phyloP scores from a whole-genome alignment of 2,113 vertebrate species.

The Catharus bicknelli region DNA sequence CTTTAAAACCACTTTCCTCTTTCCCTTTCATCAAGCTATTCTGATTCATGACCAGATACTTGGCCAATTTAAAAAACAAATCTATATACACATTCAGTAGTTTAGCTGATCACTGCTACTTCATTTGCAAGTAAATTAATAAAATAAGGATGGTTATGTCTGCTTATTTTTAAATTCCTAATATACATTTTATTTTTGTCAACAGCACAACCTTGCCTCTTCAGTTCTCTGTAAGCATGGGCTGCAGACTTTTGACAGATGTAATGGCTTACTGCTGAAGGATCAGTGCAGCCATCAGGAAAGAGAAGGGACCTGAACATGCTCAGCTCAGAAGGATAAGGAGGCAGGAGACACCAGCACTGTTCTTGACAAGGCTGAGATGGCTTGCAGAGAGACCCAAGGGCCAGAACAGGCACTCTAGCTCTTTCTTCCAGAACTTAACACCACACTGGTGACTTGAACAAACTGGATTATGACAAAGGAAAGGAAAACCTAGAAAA shows the following conservation, averaged over 20 bases:
- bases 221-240: neutral
- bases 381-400: neutral
- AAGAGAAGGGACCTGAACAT: neutral
- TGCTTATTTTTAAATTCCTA: neutral
- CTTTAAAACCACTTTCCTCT: neutral
- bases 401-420: neutral
- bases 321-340: neutral
- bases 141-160: neutral
- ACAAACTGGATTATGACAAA: neutral
- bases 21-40: neutral
- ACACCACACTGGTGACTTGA: neutral
- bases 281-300: neutral
- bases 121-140: constrained; percentile 31
- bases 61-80: neutral
- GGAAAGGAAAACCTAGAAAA: neutral
- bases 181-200: neutral
- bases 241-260: neutral
- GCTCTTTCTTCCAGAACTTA: neutral
- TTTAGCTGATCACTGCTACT: neutral
- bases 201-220: neutral
- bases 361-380: neutral
- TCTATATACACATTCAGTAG: neutral
- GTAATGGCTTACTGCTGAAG: neutral
- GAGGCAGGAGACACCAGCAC: neutral
- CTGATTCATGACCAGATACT: neutral